Evolutionary conservation across 2,797 vertebrate species (phyloP).

Genomic region (Parambassis ranga): DNA sequence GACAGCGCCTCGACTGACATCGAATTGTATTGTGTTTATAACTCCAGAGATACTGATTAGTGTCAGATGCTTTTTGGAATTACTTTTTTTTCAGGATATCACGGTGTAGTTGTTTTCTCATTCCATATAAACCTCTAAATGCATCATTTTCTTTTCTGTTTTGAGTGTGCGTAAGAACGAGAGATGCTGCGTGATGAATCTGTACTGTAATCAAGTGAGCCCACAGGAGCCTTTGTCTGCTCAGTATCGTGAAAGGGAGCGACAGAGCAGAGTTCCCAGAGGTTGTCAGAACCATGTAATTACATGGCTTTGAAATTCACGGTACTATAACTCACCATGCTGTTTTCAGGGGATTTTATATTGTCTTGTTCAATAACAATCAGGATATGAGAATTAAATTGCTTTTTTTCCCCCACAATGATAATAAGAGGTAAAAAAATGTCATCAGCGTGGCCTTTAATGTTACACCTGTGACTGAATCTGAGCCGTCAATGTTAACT

Average conservation of each 20-base stretch:
- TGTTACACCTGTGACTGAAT: slow-evolving; percentile 36
- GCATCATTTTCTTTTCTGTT: neutral
- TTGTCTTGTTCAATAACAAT: slow-evolving; percentile 15
- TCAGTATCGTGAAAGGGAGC: slow-evolving; percentile 21
- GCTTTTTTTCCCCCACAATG: slow-evolving; percentile 6
- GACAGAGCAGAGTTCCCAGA: slow-evolving; percentile 19
- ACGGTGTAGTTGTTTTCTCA: neutral
- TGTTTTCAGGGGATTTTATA: slow-evolving; percentile 28
- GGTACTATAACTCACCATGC: slow-evolving; percentile 35
- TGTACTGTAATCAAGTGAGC: slow-evolving; percentile 57
- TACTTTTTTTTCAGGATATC: neutral
- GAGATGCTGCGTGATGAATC: slow-evolving; percentile 25
- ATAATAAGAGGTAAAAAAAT: neutral
- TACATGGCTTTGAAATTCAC: slow-evolving; percentile 57
- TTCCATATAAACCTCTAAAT: neutral
- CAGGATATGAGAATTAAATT: neutral
- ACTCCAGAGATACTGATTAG: slow-evolving; percentile 42
- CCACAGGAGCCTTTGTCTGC: slow-evolving; percentile 48
- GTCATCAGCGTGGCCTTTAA: slow-evolving; percentile 6
- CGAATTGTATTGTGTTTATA: slow-evolving; percentile 51
- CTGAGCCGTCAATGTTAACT: slow-evolving; percentile 12
- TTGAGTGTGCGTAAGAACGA: neutral
- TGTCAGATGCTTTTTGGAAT: neutral
- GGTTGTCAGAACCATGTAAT: slow-evolving; percentile 57
- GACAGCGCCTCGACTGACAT: slow-evolving; percentile 36